A percentile compares a stretch with the other conserved stretches of the same genome.
Conservation (phyloP, 2,888 invertebrate genomes). For the Stenodema calcarata region DNA sequence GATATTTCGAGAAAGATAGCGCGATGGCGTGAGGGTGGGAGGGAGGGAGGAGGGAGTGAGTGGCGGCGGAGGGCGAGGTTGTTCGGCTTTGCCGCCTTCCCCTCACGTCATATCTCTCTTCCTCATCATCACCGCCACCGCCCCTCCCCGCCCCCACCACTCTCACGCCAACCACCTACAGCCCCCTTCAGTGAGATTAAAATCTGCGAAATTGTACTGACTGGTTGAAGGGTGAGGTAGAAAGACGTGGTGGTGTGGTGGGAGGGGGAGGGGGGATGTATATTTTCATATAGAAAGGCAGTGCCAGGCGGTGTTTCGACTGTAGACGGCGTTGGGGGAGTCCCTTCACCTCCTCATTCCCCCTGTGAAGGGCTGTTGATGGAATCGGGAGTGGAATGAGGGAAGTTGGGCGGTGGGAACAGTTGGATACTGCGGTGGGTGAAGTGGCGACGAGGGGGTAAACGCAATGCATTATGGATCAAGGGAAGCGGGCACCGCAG, state of each 20-base stretch:
- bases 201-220: constrained; percentile 54
- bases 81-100: constrained; percentile 10
- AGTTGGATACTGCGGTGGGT: background rate
- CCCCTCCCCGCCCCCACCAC: background rate
- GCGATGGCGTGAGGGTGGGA: background rate
- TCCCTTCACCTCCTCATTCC: background rate
- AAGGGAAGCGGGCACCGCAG: constrained; percentile 42
- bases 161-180: background rate
- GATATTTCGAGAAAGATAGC: constrained; percentile 40
- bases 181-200: constrained; percentile 47
- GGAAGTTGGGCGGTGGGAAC: background rate
- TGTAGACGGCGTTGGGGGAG: constrained; percentile 39
- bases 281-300: constrained; percentile 54
- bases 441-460: background rate
- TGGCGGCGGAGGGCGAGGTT: background rate
- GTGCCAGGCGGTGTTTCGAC: constrained; percentile 43
- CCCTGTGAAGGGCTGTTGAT: background rate
- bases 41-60: too few species aligned
- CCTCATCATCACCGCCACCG: background rate
- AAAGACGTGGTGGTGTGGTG: background rate
- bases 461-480: constrained; percentile 33
- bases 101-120: background rate
- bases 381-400: background rate
- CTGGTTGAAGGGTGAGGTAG: background rate
- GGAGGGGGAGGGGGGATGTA: constrained; percentile 30